Percentiles rank a stretch among this genome's conserved stretches.
phyloP scores from a whole-genome alignment of 2,888 invertebrate species.

The Drosophila antonietae region DNA sequence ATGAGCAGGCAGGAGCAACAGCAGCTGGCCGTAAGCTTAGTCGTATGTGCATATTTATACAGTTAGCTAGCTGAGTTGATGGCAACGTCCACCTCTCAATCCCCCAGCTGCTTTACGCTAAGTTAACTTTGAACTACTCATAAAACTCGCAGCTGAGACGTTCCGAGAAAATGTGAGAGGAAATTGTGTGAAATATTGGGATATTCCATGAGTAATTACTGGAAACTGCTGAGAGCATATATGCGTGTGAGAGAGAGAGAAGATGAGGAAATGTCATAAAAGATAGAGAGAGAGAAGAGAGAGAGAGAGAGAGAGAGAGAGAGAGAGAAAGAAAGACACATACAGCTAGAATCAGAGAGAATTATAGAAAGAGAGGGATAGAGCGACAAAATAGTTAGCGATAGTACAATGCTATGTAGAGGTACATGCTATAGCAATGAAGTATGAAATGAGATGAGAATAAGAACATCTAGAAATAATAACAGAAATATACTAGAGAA shows the following conservation, averaged over 20 bases:
- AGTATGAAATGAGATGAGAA: too few relatives aligned
- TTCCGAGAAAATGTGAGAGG: conserved; percentile 19
- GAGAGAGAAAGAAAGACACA: neutral
- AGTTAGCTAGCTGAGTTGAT: conserved; percentile 43
- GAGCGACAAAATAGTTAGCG: neutral
- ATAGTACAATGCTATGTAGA: too few relatives aligned
- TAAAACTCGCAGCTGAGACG: conserved; percentile 44
- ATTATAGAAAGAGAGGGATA: neutral
- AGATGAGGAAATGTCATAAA: too few relatives aligned
- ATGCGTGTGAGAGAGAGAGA: neutral
- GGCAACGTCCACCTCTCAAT: conserved; percentile 22
- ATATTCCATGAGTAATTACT: neutral
- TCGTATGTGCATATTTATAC: conserved; percentile 71
- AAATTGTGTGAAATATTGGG: neutral
- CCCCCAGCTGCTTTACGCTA: conserved; percentile 59
- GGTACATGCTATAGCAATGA: too few relatives aligned
- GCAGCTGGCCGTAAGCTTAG: conserved; percentile 58
- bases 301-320: neutral
- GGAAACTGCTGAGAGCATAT: too few relatives aligned
- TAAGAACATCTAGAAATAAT: too few relatives aligned
- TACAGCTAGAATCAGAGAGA: too few relatives aligned
- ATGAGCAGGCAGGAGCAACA: conserved; percentile 21
- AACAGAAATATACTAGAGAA: too few relatives aligned
- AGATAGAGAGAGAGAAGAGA: neutral
- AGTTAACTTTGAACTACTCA: conserved; percentile 64